Base-by-base conservation (phyloP, 2,113 vertebrate species). In the Pelvicachromis taeniatus region DNA sequence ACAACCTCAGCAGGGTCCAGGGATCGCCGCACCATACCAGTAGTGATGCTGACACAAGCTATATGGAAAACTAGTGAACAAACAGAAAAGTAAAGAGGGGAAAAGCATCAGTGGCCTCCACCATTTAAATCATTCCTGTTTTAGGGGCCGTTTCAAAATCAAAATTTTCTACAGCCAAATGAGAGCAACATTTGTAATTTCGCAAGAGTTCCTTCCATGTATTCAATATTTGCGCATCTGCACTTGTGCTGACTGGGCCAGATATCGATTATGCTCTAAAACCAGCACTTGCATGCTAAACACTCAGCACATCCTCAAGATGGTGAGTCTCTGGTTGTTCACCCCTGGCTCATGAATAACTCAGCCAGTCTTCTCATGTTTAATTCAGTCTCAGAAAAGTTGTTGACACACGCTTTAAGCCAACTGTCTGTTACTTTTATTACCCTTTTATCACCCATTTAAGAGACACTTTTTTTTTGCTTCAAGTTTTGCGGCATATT, bases 281-380 rank as follows among this genome's bases (percentile, higher is more conserved):
- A 75, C 77, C 61, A 21, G 75, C 13, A 16, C 80, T 68, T 26
- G 89, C 88, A 90, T 92, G 85, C 55, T 83, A 84, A 93, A 91
- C 58, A 26, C 87, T 85, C 84, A 38, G 88, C 83, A 50, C 77
- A 78, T 83, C 61, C 11, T 85, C 80, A 7, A 2, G 38, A 59
- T 1, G 42, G 12, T 19, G 58, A 88, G 85, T 83, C 65, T 84
- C 52, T 29, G 16, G 52, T 82, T 83, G 38, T 81, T 63, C 59
- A 11, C 88, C 33, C 58, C 81, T 38, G 35, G 58, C 88, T 94
- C 90, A 92, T 94, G 89, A 95, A 94, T 94, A 87, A 94, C 87
- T 88, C 87, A 92, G 78, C 31, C 56, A 7, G 77, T 78, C 70
- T 73, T 56, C 93, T 94, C 92, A 89, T 93, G 85, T 92, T 94